Evolutionary conservation across 2,888 invertebrate species (phyloP), one percentile per base, ranked within the genome.

Genomic region (Archips xylosteana): DNA sequence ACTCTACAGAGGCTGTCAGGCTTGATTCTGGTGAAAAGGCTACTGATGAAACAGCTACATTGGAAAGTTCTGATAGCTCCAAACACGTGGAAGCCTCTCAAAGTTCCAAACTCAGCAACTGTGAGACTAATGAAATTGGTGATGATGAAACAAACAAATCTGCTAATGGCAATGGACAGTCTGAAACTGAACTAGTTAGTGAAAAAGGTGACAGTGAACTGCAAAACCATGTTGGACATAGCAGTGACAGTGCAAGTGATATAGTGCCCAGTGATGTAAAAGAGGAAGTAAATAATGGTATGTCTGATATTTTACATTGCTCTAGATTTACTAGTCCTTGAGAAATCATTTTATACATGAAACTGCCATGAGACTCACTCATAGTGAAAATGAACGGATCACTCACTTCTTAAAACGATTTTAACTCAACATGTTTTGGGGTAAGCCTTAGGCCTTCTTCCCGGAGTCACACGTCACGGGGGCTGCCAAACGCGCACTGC

Each of bases 141-240:
- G 54, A 75, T 76, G 81, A 78, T 81, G 80, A 81, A 73, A 65
- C 77, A 59, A 71, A 45, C 15, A 69, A 75, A 69, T 36, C 65
- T 49, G 34, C 32, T 67, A 71, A 67, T 70, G 64, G 65, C n/a
- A 51, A 67, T 61, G 63, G 74, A 42, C 67, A 76, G 76, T 79
- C 78, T 79, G 81, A 79, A 67, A 77, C 76, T 82, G 79, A 76
- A 64, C 71, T 65, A 59, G 71, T 75, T 71, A 82, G 81, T 68
- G 76, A 42, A 67, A 59, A 71, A 68, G 80, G 71, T 79, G 80
- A 81, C 62, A 83, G 81, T 84, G 85, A 83, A 70, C 78, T 90
- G 70, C 87, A 86, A 75, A 93, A 92, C 80, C 89, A 91, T 87
- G 86, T 94, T 62, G 89, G 90, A 59, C 81, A 87, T 80, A 83